Evolutionary conservation across 1,140 invertebrate genomes (phyloP), one percentile per base, ranked within the genome.

Genomic region (Magallana ariakensis): DNA sequence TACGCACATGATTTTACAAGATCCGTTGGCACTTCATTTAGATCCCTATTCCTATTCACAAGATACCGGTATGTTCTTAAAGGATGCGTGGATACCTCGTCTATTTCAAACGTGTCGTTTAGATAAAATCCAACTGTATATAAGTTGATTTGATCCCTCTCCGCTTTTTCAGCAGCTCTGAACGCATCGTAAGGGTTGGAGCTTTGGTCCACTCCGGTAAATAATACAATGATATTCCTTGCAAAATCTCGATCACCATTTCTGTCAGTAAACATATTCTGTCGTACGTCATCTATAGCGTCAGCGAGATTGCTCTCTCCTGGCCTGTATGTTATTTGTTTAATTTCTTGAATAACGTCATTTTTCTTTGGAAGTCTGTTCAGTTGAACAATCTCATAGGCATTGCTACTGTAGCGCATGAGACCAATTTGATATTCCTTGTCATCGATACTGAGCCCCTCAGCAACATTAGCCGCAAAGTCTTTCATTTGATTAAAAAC

Each of bases 81-180:
- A 13, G 92, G 92, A 33, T 91, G 60, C 10, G 92, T 91, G 13
- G 92, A 89, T 11, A 91, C 87, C 11, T 89, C 87, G 84, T 93
- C 89, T 16, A 93, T 62, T 60, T 93, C 93, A 8, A 81, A 85
- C 0, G 83, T 89, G 80, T 93, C 88, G 15, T 86, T 83, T 13
- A 92, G 70, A 26, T 91, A 88, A 33, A 93, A 83, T 2, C 93
- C 93, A 80, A 93, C 85, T 4, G 90, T 88, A 87, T 89, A 93
- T 53, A 93, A 90, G 13, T 83, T 91, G 15, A 90, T 88, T 26
- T 86, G 90, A 0, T 88, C 57, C 53, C 84, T 85, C 86, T 92
- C 89, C 16, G 87, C 91, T 19, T 86, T 83, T n/a, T 90, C 88
- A 13, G 92, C 92, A n/a, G n/a, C n/a, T n/a, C n/a, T n/a, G n/a